Percentiles rank a stretch among this genome's conserved stretches.
Conservation (phyloP, 2,113 vertebrate genomes). For the Lontra canadensis region DNA sequence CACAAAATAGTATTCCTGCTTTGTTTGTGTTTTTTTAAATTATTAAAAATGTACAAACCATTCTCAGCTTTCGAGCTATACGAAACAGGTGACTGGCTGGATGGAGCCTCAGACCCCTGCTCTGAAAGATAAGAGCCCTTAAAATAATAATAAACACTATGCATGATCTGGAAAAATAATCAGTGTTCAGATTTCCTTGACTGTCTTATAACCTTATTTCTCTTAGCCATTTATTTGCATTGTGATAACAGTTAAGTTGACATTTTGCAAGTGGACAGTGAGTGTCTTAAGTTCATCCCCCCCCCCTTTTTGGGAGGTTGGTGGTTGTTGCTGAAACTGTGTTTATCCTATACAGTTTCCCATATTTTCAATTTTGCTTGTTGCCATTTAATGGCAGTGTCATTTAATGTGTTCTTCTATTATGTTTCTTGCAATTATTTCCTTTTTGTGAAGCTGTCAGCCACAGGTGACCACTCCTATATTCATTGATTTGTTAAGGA, state of each 20-base stretch:
- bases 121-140: not conserved
- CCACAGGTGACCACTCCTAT: not conserved
- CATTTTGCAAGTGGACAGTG: not conserved
- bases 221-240: not conserved
- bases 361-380: not conserved
- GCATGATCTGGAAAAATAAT: not conserved
- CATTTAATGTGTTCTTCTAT: not conserved
- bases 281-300: not conserved
- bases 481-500: not conserved
- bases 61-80: not conserved
- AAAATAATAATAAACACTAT: not conserved
- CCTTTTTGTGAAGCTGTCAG: not conserved
- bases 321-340: not conserved
- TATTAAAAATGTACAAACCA: not conserved
- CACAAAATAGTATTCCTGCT: not conserved
- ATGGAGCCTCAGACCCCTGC: not conserved
- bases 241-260: not conserved
- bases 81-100: not conserved
- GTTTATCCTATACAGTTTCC: not conserved
- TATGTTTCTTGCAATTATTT: not conserved
- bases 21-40: not conserved
- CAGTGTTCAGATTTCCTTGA: not conserved
- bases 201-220: not conserved
- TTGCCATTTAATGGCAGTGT: not conserved
- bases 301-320: not conserved